A percentile compares a stretch with the other conserved stretches of the same genome.
Evolutionary conservation across 2,113 vertebrate species (phyloP).

Genomic region (Ammodytes dubius): DNA sequence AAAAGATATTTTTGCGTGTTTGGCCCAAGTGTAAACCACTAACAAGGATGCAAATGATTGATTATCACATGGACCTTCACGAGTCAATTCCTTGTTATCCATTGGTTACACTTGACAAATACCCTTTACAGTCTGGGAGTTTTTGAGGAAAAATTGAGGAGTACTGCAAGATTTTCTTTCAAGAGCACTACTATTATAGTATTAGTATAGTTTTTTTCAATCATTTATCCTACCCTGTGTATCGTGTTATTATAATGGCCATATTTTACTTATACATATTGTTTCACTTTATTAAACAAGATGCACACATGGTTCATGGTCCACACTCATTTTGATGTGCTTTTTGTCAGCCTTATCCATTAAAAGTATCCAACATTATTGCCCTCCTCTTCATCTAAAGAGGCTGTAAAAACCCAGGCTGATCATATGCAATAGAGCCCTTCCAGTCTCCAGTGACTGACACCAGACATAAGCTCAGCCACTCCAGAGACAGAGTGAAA

Average conservation of each 20-base stretch:
- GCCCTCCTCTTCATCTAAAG: not conserved
- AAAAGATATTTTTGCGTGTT: not conserved
- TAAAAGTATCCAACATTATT: not conserved
- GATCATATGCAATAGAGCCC: not conserved
- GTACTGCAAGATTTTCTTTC: too few species aligned
- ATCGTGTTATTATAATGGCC: too few species aligned
- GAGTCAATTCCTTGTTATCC: not conserved
- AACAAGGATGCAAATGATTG: not conserved
- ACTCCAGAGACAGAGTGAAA: slow-evolving; percentile 25
- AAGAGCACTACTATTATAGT: too few species aligned
- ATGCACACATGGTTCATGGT: too few species aligned
- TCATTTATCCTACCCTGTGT: not conserved
- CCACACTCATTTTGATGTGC: not conserved
- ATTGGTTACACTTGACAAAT: not conserved
- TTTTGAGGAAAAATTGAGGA: not conserved
- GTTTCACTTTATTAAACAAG: too few species aligned
- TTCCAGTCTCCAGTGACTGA: not conserved
- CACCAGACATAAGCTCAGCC: slow-evolving; percentile 17
- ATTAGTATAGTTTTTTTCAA: too few species aligned
- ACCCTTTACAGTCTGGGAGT: not conserved
- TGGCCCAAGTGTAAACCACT: not conserved
- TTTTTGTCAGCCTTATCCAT: not conserved
- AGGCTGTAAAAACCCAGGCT: slow-evolving; percentile 2
- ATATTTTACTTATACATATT: too few species aligned
- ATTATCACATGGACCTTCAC: not conserved